These are phyloP conservation scores for Spermophilus dauricus DNA, from an alignment of 2,113 vertebrate species.

Conservation along the genomic window DNA sequence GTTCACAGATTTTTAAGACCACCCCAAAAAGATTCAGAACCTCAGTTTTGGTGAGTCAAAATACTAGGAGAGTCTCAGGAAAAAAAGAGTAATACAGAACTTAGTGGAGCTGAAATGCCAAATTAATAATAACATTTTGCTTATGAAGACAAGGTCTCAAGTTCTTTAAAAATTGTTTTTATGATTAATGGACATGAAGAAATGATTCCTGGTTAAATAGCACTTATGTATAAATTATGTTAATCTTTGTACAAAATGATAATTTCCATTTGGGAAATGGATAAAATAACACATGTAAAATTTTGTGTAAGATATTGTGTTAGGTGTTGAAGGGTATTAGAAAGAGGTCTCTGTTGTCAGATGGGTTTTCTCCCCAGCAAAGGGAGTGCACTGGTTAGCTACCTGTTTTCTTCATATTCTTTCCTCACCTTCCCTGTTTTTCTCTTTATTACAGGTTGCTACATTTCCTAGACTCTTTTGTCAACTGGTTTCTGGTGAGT, in stretches of 20 bases:
- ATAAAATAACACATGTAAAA: not conserved
- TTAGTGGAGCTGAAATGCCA: not conserved
- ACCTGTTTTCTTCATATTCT: not conserved
- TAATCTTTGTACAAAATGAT: not conserved
- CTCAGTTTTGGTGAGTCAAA: slow-evolving; percentile 23
- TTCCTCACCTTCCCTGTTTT: not conserved
- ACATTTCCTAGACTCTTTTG: not conserved
- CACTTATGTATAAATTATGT: not conserved
- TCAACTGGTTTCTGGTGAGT: not conserved
- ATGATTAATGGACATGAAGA: not conserved
- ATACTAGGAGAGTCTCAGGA: not conserved
- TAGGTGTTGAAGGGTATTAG: not conserved
- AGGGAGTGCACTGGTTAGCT: not conserved
- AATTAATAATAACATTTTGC: not conserved
- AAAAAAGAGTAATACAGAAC: slow-evolving; percentile 42
- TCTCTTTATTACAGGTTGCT: not conserved
- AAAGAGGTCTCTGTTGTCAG: not conserved
- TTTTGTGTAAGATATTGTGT: not conserved
- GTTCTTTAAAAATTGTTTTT: not conserved
- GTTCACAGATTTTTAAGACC: not conserved
- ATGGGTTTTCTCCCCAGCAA: not conserved
- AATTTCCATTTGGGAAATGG: not conserved
- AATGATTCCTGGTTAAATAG: slow-evolving; percentile 25
- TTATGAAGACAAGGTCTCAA: not conserved
- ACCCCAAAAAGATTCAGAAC: not conserved